Conservation (phyloP, 2,797 vertebrate species). For the Cuniculus paca region DNA sequence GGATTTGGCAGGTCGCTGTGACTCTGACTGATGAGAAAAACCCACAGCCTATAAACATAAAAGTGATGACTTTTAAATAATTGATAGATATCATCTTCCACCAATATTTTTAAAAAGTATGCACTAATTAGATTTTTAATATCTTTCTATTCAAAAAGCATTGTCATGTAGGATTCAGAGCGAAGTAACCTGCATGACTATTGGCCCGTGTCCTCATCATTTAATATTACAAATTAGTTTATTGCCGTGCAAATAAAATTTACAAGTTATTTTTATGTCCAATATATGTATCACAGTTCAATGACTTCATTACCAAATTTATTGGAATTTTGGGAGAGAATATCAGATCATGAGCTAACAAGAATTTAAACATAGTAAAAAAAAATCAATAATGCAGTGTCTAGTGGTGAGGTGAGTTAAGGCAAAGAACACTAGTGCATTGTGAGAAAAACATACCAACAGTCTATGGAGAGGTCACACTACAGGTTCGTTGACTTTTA, state of each 20-base stretch:
- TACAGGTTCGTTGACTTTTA: slow-evolving; percentile 62
- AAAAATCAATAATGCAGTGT: neutral
- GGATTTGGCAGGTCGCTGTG: neutral
- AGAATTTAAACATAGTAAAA: slow-evolving; percentile 50
- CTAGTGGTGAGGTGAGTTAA: neutral
- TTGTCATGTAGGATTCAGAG: neutral
- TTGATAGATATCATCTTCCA: neutral
- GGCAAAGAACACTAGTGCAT: neutral
- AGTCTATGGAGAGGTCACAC: slow-evolving; percentile 28
- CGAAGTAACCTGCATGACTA: neutral
- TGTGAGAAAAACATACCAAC: neutral
- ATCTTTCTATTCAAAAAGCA: neutral
- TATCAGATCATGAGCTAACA: slow-evolving; percentile 16
- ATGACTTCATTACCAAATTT: neutral
- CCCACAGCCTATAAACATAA: neutral
- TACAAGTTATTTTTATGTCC: neutral
- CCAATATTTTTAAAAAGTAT: neutral
- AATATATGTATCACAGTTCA: neutral
- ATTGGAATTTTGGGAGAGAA: neutral
- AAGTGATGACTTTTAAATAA: neutral
- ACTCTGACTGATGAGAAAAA: neutral
- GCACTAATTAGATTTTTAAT: neutral
- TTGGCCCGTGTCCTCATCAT: neutral
- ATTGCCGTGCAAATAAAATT: slow-evolving; percentile 45
- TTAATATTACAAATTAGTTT: slow-evolving; percentile 14